Evolutionary conservation across 2,797 vertebrate species (phyloP), one percentile per base, ranked within the genome.

Genomic region (Lutjanus argentimaculatus): DNA sequence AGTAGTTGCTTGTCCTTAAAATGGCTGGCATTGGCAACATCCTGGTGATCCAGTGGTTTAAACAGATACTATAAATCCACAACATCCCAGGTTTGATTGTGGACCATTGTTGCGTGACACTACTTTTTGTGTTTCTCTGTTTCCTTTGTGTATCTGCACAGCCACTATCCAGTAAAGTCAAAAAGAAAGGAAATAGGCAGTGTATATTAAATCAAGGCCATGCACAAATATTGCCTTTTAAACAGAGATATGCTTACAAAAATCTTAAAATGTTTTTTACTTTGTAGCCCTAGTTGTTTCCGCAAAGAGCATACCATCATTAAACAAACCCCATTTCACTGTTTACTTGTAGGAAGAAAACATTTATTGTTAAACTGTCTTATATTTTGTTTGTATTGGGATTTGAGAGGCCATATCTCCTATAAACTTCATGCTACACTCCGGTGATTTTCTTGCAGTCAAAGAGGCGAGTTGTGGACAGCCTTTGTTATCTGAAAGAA

Each of bases 1-100:
- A 25, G 9, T 45, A 25, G 63, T 45, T 77, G 36, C 46, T 52
- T 55, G n/a, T 58, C 48, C 36, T 77, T 80, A 11, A 70, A 80
- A 74, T 42, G 6, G 16, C 45, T 61, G 10, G 40, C 36, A 64
- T n/a, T 21, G 19, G 16, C 9, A 68, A 7, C 3, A 3, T 61
- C 40, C 13, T 57, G 21, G n/a, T 30, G 45, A n/a, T 52, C n/a
- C 25, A 8, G 21, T 45, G 63, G 9, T 56, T 36, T 71, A 80
- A 67, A 56, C 19, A 59, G 51, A 66, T 59, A 11, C 16, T 2
- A 30, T 19, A 21, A 51, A 67, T 13, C 14, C 46, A 8, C 46
- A 16, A 46, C 17, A 42, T 64, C 2, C 7, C 51, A 30, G 16
- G 40, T 15, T 73, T 49, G 2, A 55, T 55, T 65, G 15, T 30